Evolutionary conservation across 1,140 invertebrate genomes (phyloP).

Genomic region (Drosophila jambulina): DNA sequence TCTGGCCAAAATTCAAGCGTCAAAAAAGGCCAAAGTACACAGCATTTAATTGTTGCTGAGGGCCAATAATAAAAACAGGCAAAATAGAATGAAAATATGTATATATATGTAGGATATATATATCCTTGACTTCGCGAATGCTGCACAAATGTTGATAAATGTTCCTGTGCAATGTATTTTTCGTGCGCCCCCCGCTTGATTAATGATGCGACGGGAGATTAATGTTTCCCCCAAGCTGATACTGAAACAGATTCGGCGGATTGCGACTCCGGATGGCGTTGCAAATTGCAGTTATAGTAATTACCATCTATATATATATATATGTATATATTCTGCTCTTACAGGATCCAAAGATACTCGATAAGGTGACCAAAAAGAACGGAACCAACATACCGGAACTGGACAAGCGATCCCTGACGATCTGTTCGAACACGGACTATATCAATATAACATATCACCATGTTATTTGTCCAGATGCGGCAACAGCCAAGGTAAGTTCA

Average conservation of each 20-base stretch:
- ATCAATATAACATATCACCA: constrained; percentile 99
- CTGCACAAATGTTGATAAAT: constrained; percentile 79
- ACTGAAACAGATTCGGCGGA: constrained; percentile 5
- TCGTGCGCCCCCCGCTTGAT: constrained; percentile 47
- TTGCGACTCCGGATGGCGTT: background rate
- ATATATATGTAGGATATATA: background rate
- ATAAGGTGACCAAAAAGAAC: constrained; percentile 92
- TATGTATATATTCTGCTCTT: constrained; percentile 33
- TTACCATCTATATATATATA: constrained; percentile 5
- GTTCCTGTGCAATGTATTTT: constrained; percentile 27
- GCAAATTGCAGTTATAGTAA: constrained; percentile 60
- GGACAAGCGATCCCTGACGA: constrained; percentile 98
- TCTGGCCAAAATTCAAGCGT: constrained; percentile 1
- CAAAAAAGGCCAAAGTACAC: constrained; percentile 6
- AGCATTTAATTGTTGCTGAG: constrained; percentile 35
- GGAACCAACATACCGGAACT: constrained; percentile 89
- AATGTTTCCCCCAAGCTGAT: constrained; percentile 56
- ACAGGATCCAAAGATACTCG: constrained; percentile 94
- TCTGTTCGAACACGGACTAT: constrained; percentile 99
- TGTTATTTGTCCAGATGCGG: constrained; percentile 96
- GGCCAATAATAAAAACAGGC: constrained; percentile 10
- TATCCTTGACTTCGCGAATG: constrained; percentile 16
- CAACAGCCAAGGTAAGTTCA: constrained; percentile 93
- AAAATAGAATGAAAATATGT: constrained; percentile 40
- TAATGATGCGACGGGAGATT: constrained; percentile 76